Evolutionary conservation across 2,888 invertebrate species (phyloP), one percentile per base, ranked within the genome.

Genomic region (Pharmacophagus antenor): DNA sequence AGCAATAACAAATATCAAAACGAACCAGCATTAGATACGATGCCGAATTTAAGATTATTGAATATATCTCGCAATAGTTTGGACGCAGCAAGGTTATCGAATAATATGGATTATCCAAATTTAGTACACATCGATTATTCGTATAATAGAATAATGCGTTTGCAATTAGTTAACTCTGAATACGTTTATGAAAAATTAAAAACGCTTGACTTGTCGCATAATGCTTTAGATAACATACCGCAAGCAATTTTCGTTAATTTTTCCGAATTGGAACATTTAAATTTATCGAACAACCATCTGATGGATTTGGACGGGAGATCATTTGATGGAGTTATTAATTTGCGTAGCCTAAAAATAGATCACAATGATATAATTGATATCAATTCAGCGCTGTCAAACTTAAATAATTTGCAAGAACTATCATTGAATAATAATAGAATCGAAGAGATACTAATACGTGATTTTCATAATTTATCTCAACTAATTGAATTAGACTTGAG

Each of bases 291-390:
- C n/a, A 58, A 58, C 22, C 51, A 47, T 37, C 23, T 58, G 6
- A 47, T 15, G 8, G 18, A 21, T 41, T 25, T 58, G 18, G 37
- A 37, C 31, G n/a, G 20, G 12, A 22, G 23, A 47, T 41, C 10
- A 18, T 85, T 86, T 48, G 74, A 76, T 44, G 60, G 58, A 44
- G 72, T 81, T 2, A 61, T 63, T n/a, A 61, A 76, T 31, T 63
- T 86, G 17, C 67, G 70, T 63, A 66, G 46, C 31, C 69, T 86
- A 62, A 82, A 85, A 66, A 62, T 87, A 5, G 83, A 84, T 2
- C 61, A 80, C 55, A 86, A 87, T 62, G 72, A 67, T 2, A 74
- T 87, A 49, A 50, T 64, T 7, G 76, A 78, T 41, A 73, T 85
- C 2, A 76, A 79, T 64, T 65, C 69, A 8, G 74, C 82, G 1